Evolutionary conservation across 2,113 vertebrate species (phyloP), one percentile per base, ranked within the genome.

Genomic region (Oenanthe oenanthe): DNA sequence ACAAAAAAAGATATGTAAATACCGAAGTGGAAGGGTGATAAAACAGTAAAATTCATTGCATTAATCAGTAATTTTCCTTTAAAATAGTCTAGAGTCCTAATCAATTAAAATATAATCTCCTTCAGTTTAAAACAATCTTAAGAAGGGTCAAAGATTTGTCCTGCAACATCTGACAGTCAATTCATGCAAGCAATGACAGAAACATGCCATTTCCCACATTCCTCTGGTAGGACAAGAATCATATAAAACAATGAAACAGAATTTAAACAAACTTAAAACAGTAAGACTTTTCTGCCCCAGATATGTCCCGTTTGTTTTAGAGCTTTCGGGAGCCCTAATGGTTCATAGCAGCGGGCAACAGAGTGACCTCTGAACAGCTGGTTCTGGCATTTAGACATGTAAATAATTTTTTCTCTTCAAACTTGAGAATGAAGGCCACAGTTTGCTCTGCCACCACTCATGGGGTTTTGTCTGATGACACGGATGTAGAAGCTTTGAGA

Each of bases 371-470:
- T 74, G 73, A 83, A 85, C 22, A 73, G 36, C 15, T 10, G 9
- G 38, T 72, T 90, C 63, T 53, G 36, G 75, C 42, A 73, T 68
- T 92, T 78, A 73, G 65, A 67, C 72, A 81, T 40, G 47, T 72
- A 92, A 91, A 85, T 95, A 83, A 13, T 16, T 87, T 89, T 88
- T 88, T 72, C 75, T 75, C 89, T 88, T 92, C 45, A 0, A 63
- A 92, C 63, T 81, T 75, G 79, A 89, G 89, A 85, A 94, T 42
- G 84, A 92, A 94, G 78, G 65, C 47, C 77, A 53, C 32, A 42
- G 43, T 88, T 95, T 78, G 54, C 65, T 92, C 51, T 93, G 80
- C 62, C 50, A 85, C 76, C 54, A 68, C 54, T 95, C 85, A 76
- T 57, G 76, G 84, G 74, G 62, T 38, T 76, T 85, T 72, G 17